Evolutionary conservation across 2,888 invertebrate species (phyloP).

Genomic region (Seladonia tumulorum): DNA sequence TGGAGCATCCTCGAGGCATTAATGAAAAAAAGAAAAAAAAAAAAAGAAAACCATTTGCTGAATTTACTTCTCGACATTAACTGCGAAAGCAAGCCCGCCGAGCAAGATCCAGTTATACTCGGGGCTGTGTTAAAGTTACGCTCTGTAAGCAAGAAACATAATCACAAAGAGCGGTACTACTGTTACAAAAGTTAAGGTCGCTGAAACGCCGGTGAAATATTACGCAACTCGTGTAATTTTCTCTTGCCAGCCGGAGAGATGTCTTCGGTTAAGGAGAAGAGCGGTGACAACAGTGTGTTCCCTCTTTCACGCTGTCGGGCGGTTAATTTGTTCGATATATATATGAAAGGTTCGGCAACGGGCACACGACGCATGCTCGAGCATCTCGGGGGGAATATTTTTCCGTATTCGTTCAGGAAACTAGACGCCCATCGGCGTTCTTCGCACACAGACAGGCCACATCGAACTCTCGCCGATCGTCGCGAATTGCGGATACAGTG

Average conservation of each 20-base stretch:
- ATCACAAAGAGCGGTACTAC: slow-evolving; percentile 65
- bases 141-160: slow-evolving; percentile 73
- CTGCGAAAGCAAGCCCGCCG: slow-evolving; percentile 55
- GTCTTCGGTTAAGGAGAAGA: background rate
- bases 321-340: slow-evolving; percentile 6
- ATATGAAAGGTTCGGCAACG: background rate
- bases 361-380: slow-evolving; percentile 6
- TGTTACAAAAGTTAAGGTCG: slow-evolving; percentile 63
- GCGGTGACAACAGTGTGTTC: background rate
- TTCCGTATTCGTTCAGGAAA: background rate
- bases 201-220: slow-evolving; percentile 34
- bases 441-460: background rate
- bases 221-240: slow-evolving; percentile 26
- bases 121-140: slow-evolving; percentile 66
- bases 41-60: background rate
- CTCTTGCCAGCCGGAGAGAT: background rate
- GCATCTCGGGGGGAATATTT: background rate
- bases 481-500: background rate
- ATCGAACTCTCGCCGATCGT: slow-evolving; percentile 1
- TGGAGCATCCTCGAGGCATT: background rate
- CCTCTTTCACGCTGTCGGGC: background rate
- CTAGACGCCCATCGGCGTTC: background rate
- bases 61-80: background rate
- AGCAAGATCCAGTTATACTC: slow-evolving; percentile 76
- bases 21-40: background rate